Evolutionary conservation across 2,113 vertebrate species (phyloP).

Genomic region (Bos indicus): DNA sequence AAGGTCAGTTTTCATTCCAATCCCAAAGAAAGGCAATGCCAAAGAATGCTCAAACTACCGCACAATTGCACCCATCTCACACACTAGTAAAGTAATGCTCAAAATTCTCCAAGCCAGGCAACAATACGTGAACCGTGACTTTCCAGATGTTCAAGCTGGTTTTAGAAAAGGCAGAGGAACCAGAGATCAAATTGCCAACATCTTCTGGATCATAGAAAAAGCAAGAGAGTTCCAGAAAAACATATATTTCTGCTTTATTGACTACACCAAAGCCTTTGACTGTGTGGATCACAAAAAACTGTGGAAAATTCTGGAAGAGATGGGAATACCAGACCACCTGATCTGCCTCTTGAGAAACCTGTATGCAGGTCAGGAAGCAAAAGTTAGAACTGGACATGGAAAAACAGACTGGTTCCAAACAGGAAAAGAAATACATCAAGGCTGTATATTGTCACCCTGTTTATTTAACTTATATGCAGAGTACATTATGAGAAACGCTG

Average conservation of each 20-base stretch:
- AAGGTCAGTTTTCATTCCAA: background rate
- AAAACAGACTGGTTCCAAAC: background rate
- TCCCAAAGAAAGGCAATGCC: background rate
- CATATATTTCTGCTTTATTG: background rate
- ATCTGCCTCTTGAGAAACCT: background rate
- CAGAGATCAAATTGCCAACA: background rate
- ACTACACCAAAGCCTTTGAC: background rate
- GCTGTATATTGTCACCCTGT: background rate
- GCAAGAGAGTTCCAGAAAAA: background rate
- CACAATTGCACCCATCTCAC: background rate
- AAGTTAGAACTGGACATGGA: background rate
- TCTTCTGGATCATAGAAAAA: background rate
- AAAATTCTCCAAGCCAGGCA: background rate
- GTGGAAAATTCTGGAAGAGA: too few species aligned
- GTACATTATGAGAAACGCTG: background rate
- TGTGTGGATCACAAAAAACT: background rate
- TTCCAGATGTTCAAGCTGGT: background rate
- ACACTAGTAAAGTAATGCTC: too few species aligned
- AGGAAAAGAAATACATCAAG: background rate
- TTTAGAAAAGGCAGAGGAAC: background rate
- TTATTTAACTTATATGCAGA: background rate
- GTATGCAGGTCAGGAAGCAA: background rate
- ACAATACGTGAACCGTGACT: background rate
- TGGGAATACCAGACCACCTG: background rate
- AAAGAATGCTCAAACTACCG: background rate